Conservation (phyloP, 2,888 invertebrate species). For the Zygaena filipendulae region DNA sequence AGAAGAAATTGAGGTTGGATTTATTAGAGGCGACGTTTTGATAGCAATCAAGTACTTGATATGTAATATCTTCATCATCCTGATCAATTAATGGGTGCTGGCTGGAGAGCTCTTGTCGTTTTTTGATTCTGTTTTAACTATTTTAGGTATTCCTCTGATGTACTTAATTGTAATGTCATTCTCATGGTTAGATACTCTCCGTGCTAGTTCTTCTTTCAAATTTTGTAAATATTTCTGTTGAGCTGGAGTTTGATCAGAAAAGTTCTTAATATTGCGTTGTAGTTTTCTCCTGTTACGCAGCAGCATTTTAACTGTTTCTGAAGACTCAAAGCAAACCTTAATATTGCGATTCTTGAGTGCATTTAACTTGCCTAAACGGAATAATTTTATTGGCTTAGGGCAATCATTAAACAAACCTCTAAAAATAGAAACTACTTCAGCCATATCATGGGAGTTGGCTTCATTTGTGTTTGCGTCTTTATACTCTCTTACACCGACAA, state of each 20-base stretch:
- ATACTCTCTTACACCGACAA: too few species aligned
- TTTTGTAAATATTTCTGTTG: conserved; percentile 3
- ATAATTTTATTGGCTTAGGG: conserved; percentile 9
- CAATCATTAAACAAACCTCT: too few species aligned
- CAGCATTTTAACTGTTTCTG: conserved; percentile 1
- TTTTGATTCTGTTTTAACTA: conserved; percentile 1
- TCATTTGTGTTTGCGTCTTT: too few species aligned
- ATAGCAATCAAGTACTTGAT: conserved; percentile 9
- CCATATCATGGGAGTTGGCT: too few species aligned
- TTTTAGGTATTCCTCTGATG: conserved; percentile 4
- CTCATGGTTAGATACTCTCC: conserved; percentile 1
- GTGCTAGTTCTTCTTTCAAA: conserved; percentile 1
- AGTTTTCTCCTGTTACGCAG: conserved; percentile 5
- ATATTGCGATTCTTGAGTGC: conserved; percentile 9
- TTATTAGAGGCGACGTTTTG: conserved; percentile 11
- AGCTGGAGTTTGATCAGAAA: conserved; percentile 5
- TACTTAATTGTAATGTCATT: conserved; percentile 7
- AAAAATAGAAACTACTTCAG: too few species aligned
- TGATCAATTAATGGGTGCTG: neutral
- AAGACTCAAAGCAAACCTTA: conserved; percentile 4
- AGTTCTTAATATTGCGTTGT: conserved; percentile 3
- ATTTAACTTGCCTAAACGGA: conserved; percentile 12
- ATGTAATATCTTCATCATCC: conserved; percentile 2
- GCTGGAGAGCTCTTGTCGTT: neutral
- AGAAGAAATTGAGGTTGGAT: conserved; percentile 11